Base-by-base conservation (phyloP, 2,113 vertebrate species). In the Siphamia tubifer region DNA sequence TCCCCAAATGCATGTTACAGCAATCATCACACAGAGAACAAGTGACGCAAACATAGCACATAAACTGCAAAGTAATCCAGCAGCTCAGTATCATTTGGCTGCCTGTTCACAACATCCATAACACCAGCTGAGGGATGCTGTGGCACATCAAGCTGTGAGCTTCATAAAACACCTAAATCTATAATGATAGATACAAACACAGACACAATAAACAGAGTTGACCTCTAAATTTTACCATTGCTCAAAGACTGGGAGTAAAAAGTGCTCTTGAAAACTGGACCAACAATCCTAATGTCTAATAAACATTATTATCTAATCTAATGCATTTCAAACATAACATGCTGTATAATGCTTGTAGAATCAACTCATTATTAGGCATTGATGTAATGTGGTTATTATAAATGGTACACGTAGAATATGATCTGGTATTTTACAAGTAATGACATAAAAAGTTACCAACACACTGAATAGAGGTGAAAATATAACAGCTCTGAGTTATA, bases 101-200 rank as follows among this genome's bases (percentile, higher is more conserved):
- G 63, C 36, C 51, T 60, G 64, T 65, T 73, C 53, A 47, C 68
- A 56, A 52, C 74, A 80, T 84, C 77, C 67, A 64, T 77, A 73
- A 80, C 58, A 63, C 69, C 58, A 49, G 72, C 60, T 54, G 64
- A 86, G 74, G 63, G 65, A 82, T 63, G 77, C n/a, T 74, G 63
- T 48, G 45, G 36, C 77, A 60, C 67, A 48, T 81, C 63, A 63
- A 78, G 69, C 65, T 77, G 79, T 57, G 68, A 77, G 76, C 63
- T 83, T 80, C 77, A 82, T 82, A 78, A 73, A 83, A 86, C 80
- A 81, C 39, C 65, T 85, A 73, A 44, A 61, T 74, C 80, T 47
- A 57, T 56, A 20, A 70, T 74, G 77, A 83, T 75, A 56, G 66
- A 66, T 49, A 77, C 57, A 79, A 81, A 75, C 65, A 75, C 25